Evolutionary conservation across 2,888 invertebrate genomes (phyloP).

Genomic region (Drosophila macrospina): DNA sequence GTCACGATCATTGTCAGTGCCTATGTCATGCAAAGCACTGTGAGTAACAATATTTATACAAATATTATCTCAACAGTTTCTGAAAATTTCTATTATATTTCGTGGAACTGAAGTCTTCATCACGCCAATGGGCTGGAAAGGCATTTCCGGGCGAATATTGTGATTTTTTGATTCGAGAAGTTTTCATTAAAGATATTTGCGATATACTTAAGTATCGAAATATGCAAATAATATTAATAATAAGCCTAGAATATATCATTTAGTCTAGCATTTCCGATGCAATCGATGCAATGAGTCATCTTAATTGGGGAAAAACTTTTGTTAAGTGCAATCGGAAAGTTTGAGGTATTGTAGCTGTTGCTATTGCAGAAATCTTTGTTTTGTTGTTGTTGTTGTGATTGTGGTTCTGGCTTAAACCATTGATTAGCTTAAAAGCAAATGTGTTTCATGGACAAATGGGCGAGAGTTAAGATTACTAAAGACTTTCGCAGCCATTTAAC

Average conservation of each 20-base stretch:
- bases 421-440: constrained; percentile 30
- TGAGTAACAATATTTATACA: constrained; percentile 6
- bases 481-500: constrained; percentile 52
- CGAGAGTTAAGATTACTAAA: constrained; percentile 16
- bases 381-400: constrained; percentile 8
- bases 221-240: constrained; percentile 10
- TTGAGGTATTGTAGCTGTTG: constrained; percentile 6
- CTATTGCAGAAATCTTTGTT: not conserved
- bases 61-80: constrained; percentile 36
- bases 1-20: constrained; percentile 50
- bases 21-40: constrained; percentile 18
- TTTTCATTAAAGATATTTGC: not conserved
- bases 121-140: constrained; percentile 4
- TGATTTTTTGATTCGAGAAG: not conserved
- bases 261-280: constrained; percentile 59
- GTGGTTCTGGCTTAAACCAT: not conserved
- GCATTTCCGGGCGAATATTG: constrained; percentile 38
- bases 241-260: not conserved
- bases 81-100: constrained; percentile 53
- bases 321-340: constrained; percentile 19
- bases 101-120: constrained; percentile 40
- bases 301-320: constrained; percentile 4
- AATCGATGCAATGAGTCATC: constrained; percentile 34
- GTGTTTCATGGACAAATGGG: constrained; percentile 64
- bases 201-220: not conserved